phyloP scores from a whole-genome alignment of 1,140 invertebrate genomes.

The Bombus picipes region DNA sequence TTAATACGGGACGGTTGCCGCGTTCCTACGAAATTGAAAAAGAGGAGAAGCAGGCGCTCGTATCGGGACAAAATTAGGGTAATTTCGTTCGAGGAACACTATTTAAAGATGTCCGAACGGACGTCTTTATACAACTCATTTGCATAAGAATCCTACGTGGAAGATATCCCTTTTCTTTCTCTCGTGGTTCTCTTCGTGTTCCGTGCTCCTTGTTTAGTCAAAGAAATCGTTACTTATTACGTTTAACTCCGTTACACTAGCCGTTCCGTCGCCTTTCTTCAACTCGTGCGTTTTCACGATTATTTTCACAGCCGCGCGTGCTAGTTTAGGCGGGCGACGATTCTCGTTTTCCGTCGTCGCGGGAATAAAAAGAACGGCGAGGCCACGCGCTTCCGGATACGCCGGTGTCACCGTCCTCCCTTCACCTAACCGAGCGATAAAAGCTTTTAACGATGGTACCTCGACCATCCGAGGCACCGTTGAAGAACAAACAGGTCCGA shows the following conservation, averaged over 20 bases:
- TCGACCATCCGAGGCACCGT: not conserved
- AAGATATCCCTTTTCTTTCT: not conserved
- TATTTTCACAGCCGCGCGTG: constrained; percentile 58
- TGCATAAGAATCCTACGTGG: constrained; percentile 9
- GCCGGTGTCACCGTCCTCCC: constrained; percentile 37
- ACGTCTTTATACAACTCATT: constrained; percentile 39
- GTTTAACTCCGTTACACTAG: not conserved
- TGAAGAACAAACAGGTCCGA: constrained; percentile 40
- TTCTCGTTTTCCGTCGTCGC: constrained; percentile 51
- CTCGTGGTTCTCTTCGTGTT: not conserved
- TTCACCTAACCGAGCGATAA: constrained; percentile 60
- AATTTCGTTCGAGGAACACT: constrained; percentile 27
- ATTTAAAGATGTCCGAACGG: constrained; percentile 31
- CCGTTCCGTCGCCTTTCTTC: not conserved
- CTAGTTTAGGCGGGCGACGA: constrained; percentile 11
- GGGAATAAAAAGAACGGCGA: constrained; percentile 41
- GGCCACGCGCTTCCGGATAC: constrained; percentile 47
- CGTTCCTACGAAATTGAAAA: constrained; percentile 7
- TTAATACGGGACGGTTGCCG: constrained; percentile 45
- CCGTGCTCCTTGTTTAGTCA: not conserved
- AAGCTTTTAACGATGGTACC: constrained; percentile 69
- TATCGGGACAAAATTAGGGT: constrained; percentile 44
- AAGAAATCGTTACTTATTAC: not conserved
- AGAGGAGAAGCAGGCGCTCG: not conserved
- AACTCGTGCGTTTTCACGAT: constrained; percentile 9